Percentiles rank a stretch among this genome's conserved stretches.
Evolutionary conservation across 2,888 invertebrate species (phyloP).

Genomic region (Melikaiella ostensackeni): DNA sequence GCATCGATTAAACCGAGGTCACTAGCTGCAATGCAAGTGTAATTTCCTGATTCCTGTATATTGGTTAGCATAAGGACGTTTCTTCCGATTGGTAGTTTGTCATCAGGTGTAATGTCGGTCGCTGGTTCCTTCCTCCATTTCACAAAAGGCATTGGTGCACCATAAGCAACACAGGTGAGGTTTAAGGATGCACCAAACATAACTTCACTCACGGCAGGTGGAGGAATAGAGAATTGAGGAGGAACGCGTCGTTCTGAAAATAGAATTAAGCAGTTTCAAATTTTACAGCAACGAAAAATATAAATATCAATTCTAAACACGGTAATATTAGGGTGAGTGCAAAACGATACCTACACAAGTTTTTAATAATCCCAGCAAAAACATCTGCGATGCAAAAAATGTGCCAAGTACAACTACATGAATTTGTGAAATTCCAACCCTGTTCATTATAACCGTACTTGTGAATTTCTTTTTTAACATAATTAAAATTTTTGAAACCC

Average conservation of each 20-base stretch:
- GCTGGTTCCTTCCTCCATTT: slow-evolving; percentile 92
- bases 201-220: slow-evolving; percentile 91
- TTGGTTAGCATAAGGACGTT: slow-evolving; percentile 92
- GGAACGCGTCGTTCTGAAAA: slow-evolving; percentile 92
- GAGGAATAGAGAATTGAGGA: slow-evolving; percentile 96
- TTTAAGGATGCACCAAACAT: slow-evolving; percentile 94
- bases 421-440: no score
- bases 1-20: slow-evolving; percentile 95
- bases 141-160: slow-evolving; percentile 98
- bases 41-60: slow-evolving; percentile 95
- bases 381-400: no score
- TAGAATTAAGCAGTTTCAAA: not conserved
- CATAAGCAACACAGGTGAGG: slow-evolving; percentile 97
- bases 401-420: no score
- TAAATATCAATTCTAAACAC: no score
- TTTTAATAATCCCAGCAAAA: no score
- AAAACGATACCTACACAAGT: no score
- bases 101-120: slow-evolving; percentile 92
- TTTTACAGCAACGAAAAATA: not conserved
- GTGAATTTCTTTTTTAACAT: no score
- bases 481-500: no score
- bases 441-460: no score
- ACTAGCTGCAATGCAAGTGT: slow-evolving; percentile 97
- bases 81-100: slow-evolving; percentile 89
- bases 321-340: no score